phyloP scores from a whole-genome alignment of 2,888 invertebrate genomes.

The Pristionchus mayeri region DNA sequence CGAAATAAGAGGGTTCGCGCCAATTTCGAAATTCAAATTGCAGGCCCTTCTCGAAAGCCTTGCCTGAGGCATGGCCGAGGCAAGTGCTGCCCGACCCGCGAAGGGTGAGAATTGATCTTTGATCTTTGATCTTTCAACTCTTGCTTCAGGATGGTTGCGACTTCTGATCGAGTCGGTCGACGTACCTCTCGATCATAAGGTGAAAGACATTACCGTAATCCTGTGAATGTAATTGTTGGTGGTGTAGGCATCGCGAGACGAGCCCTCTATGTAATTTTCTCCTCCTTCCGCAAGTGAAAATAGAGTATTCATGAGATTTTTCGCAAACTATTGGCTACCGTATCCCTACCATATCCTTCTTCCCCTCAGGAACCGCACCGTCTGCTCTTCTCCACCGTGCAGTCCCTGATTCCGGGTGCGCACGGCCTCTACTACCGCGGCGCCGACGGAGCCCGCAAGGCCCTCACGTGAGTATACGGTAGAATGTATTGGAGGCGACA shows the following conservation, averaged over 20 bases:
- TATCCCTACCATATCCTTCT: background rate
- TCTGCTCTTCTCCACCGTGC: conserved; percentile 65
- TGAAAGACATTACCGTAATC: background rate
- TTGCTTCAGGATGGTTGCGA: conserved; percentile 64
- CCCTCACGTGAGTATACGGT: conserved; percentile 59
- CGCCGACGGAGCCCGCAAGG: conserved; percentile 64
- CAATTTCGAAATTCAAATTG: background rate
- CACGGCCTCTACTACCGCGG: conserved; percentile 67
- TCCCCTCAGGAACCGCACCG: conserved; percentile 51
- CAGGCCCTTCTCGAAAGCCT: background rate
- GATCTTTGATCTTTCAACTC: background rate
- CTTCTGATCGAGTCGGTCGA: conserved; percentile 68
- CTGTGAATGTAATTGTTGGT: too few species aligned
- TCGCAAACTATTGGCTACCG: background rate
- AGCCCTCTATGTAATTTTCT: too few species aligned
- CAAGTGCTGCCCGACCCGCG: background rate
- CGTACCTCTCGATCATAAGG: conserved; percentile 59
- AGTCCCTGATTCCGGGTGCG: conserved; percentile 68
- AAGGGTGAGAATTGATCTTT: background rate
- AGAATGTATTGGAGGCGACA: background rate
- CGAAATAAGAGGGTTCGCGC: background rate
- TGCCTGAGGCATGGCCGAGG: conserved; percentile 24
- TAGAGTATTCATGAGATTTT: too few species aligned
- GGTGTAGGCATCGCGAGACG: too few species aligned
- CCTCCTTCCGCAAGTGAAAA: too few species aligned